phyloP scores from a whole-genome alignment of 2,888 invertebrate species.

The Epinotia demarniana region DNA sequence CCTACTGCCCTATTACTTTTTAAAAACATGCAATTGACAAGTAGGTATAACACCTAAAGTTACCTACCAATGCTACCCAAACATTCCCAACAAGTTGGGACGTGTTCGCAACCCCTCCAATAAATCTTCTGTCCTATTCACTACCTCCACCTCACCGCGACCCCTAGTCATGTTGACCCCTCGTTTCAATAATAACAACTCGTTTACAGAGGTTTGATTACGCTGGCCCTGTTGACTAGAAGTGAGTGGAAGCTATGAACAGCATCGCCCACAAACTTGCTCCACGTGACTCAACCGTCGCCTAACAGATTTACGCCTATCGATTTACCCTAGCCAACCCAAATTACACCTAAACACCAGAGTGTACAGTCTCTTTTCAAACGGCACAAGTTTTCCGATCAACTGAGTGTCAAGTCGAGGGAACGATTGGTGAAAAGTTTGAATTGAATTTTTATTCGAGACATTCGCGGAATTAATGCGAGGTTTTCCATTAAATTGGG shows the following conservation, averaged over 20 bases:
- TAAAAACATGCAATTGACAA: too few relatives aligned
- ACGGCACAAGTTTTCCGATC: background rate
- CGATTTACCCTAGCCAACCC: conserved; percentile 1
- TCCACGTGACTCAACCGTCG: conserved; percentile 12
- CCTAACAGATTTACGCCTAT: conserved; percentile 19
- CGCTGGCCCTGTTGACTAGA: too few relatives aligned
- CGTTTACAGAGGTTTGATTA: too few relatives aligned
- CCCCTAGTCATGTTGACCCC: too few relatives aligned
- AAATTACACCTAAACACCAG: background rate
- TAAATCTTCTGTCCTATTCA: background rate
- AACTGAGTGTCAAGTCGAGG: conserved; percentile 11
- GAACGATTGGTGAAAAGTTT: conserved; percentile 9
- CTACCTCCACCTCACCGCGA: too few relatives aligned
- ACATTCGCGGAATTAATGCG: conserved; percentile 11
- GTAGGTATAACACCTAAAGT: background rate
- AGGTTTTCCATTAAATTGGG: background rate
- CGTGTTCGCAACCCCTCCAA: background rate
- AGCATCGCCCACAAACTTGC: background rate
- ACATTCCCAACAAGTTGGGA: background rate
- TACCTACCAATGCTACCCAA: background rate
- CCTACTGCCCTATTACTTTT: too few relatives aligned
- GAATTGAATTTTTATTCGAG: conserved; percentile 29
- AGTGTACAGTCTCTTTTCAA: background rate
- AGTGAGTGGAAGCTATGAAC: too few relatives aligned
- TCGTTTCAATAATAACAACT: too few relatives aligned